phyloP scores from a whole-genome alignment of 1,140 invertebrate species.

The Vanessa atalanta region DNA sequence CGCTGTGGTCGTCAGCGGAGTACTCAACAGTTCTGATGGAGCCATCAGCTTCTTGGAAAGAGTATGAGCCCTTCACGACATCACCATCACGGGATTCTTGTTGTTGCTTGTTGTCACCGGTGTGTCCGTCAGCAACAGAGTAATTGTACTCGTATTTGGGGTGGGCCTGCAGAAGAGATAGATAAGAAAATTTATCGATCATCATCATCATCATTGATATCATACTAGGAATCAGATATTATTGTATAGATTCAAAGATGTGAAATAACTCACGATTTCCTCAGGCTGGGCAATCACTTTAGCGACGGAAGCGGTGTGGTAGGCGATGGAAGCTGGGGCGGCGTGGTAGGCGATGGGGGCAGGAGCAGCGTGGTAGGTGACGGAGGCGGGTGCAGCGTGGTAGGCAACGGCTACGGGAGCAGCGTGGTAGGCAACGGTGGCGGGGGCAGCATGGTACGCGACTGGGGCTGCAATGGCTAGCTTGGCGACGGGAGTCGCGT shows the following conservation, averaged over 20 bases:
- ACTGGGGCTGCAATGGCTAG: conserved; percentile 38
- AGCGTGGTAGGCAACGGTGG: conserved; percentile 54
- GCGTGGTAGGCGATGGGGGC: conserved; percentile 33
- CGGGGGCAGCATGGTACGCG: conserved; percentile 53
- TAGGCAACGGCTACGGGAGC: conserved; percentile 36
- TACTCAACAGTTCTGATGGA: conserved; percentile 78
- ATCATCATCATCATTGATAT: not conserved
- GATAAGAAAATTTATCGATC: not conserved
- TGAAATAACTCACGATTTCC: conserved; percentile 49
- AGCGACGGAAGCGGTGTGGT: conserved; percentile 45
- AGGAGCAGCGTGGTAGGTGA: conserved; percentile 25
- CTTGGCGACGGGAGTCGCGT: conserved; percentile 47
- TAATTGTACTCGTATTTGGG: too few species aligned
- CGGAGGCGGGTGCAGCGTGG: conserved; percentile 38
- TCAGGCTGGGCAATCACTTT: conserved; percentile 51
- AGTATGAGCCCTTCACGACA: conserved; percentile 82
- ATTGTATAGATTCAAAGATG: not conserved
- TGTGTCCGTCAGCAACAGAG: too few species aligned
- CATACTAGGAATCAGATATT: not conserved
- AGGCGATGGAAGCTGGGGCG: conserved; percentile 26
- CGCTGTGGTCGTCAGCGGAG: conserved; percentile 41
- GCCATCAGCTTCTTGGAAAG: conserved; percentile 80
- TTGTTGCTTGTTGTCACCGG: too few species aligned
- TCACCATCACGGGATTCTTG: conserved; percentile 40
- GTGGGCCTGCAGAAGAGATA: too few species aligned